Percentiles rank a stretch among this genome's conserved stretches.
These are phyloP conservation scores for Stylophora pistillata DNA, from an alignment of 64 coral and sea anemone genomes.

Conservation along the genomic window DNA sequence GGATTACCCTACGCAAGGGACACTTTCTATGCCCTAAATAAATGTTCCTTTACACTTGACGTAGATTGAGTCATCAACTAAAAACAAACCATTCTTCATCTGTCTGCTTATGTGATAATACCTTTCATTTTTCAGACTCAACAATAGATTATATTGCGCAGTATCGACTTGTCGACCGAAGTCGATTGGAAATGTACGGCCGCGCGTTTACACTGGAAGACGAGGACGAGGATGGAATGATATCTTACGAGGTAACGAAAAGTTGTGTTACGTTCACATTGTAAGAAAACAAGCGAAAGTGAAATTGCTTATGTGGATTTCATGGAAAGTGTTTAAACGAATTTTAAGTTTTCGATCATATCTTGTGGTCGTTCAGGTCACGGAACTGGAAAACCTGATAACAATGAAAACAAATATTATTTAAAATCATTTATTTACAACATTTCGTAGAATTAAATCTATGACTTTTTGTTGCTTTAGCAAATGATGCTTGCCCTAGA, in stretches of 20 bases:
- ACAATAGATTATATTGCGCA: constrained; percentile 84
- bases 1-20: too few species aligned
- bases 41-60: background rate
- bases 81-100: background rate
- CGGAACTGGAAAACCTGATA: too few species aligned
- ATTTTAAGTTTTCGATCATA: too few species aligned
- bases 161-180: constrained; percentile 82
- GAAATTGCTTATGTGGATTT: background rate
- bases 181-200: constrained; percentile 78
- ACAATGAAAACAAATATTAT: too few species aligned
- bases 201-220: constrained; percentile 83
- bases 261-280: background rate
- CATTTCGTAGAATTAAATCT: too few species aligned
- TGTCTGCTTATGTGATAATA: background rate
- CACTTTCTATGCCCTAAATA: background rate
- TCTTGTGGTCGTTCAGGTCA: too few species aligned
- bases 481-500: constrained; percentile 87
- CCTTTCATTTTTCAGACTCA: constrained; percentile 49
- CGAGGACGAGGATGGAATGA: constrained; percentile 73
- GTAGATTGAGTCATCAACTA: background rate
- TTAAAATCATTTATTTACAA: too few species aligned
- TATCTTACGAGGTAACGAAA: constrained; percentile 66
- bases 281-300: background rate
- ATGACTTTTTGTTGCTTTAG: constrained; percentile 10
- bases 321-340: background rate